phyloP scores from a whole-genome alignment of 2,888 invertebrate genomes.

The Minunthozetes semirufus region DNA sequence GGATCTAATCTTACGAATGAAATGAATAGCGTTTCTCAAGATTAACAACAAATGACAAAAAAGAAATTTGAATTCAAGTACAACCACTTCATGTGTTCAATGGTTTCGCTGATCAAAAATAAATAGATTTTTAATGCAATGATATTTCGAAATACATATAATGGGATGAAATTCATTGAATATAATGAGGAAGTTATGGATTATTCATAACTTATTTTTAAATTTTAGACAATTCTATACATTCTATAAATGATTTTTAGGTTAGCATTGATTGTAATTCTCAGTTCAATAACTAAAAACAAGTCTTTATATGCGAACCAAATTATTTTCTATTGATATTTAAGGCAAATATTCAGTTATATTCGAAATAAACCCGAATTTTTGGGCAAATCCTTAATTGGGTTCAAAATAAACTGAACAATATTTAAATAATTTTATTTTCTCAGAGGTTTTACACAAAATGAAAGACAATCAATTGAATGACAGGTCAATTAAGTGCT shows the following conservation, averaged over 20 bases:
- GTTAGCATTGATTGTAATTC: neutral
- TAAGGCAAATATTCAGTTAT: no score
- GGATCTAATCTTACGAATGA: constrained; percentile 6
- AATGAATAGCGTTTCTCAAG: constrained; percentile 11
- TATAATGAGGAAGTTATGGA: constrained; percentile 8
- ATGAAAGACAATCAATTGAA: neutral
- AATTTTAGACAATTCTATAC: neutral
- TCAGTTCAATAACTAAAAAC: no score
- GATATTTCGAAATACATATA: neutral
- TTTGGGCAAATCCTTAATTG: no score
- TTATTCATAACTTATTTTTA: neutral
- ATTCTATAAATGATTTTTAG: neutral
- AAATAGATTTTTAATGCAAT: neutral
- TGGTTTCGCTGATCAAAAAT: no score
- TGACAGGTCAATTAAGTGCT: neutral
- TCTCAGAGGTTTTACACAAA: neutral
- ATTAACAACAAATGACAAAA: neutral
- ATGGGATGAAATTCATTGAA: neutral
- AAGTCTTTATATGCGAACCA: neutral
- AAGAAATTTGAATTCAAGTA: neutral
- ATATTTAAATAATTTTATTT: no score
- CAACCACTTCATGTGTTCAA: neutral
- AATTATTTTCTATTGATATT: neutral
- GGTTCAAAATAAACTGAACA: no score
- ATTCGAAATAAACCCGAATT: no score